A percentile compares a stretch with the other conserved stretches of the same genome.
phyloP scores from a whole-genome alignment of 2,113 vertebrate species.

The Ariopsis seemanni region DNA sequence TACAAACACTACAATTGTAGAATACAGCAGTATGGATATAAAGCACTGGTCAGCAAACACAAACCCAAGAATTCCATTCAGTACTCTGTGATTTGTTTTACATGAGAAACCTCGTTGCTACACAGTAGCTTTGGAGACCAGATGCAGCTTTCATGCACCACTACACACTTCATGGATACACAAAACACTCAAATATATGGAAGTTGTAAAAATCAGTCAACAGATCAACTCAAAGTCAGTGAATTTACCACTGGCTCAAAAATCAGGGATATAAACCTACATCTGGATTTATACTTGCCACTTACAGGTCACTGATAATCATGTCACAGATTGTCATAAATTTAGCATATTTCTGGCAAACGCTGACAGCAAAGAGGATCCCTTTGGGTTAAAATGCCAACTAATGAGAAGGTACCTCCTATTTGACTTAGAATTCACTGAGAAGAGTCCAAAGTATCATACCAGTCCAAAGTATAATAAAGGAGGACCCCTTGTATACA shows the following conservation, averaged over 20 bases:
- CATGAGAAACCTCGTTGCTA: conserved; percentile 36
- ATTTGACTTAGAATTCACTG: not conserved
- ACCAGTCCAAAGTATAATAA: not conserved
- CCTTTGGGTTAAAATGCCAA: not conserved
- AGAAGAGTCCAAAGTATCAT: too few species aligned
- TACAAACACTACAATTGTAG: not conserved
- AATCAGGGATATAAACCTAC: not conserved
- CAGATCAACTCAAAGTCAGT: not conserved
- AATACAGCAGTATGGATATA: not conserved
- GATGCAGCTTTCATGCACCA: not conserved
- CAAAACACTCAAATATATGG: not conserved
- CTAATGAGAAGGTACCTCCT: not conserved
- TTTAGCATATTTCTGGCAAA: not conserved
- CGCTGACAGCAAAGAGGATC: not conserved
- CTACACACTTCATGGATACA: conserved; percentile 39
- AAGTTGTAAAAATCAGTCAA: not conserved
- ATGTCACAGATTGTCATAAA: not conserved
- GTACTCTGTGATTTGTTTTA: conserved; percentile 13
- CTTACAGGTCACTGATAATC: too few species aligned
- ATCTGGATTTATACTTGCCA: not conserved
- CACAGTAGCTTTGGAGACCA: not conserved
- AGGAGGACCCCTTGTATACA: not conserved
- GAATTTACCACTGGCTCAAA: not conserved
- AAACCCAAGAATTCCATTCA: not conserved
- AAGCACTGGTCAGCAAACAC: not conserved